Evolutionary conservation across 1,140 invertebrate genomes (phyloP).

Genomic region (Ephestia elutella): DNA sequence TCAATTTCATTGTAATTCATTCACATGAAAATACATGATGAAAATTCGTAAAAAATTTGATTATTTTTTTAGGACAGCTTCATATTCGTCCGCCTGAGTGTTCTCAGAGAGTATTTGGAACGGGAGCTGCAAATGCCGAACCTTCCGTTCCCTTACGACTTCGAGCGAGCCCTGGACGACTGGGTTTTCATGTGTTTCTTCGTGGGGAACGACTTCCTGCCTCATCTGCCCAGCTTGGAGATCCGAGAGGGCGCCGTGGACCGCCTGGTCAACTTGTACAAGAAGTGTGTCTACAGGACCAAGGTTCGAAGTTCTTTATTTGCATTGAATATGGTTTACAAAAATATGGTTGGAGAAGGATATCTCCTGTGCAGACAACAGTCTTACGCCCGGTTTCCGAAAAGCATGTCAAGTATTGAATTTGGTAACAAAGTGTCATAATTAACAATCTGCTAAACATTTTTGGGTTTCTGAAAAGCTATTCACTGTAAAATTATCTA

Average conservation of each 20-base stretch:
- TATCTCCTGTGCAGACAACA: too few species aligned
- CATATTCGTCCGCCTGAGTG: constrained; percentile 93
- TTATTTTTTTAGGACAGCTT: constrained; percentile 75
- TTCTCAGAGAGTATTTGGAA: constrained; percentile 96
- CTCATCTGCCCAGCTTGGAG: constrained; percentile 98
- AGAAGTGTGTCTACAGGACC: constrained; percentile 95
- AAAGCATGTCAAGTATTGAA: too few species aligned
- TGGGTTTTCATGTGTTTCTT: constrained; percentile 99
- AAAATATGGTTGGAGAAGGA: too few species aligned
- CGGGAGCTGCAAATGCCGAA: constrained; percentile 92
- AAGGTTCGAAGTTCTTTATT: constrained; percentile 81
- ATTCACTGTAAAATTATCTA: too few species aligned
- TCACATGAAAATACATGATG: too few species aligned
- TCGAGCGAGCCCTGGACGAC: constrained; percentile 95
- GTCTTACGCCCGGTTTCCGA: too few species aligned
- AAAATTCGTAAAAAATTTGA: too few species aligned
- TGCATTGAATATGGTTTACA: too few species aligned
- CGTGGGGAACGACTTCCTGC: constrained; percentile 99
- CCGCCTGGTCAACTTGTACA: constrained; percentile 94
- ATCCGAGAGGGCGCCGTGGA: constrained; percentile 99
- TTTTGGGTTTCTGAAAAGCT: too few species aligned
- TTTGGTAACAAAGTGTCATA: too few species aligned
- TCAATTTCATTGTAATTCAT: too few species aligned
- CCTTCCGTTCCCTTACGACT: constrained; percentile 93
- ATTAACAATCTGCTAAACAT: too few species aligned